Evolutionary conservation across 1,140 invertebrate genomes (phyloP).

Genomic region (Panagrolaimus sp.): DNA sequence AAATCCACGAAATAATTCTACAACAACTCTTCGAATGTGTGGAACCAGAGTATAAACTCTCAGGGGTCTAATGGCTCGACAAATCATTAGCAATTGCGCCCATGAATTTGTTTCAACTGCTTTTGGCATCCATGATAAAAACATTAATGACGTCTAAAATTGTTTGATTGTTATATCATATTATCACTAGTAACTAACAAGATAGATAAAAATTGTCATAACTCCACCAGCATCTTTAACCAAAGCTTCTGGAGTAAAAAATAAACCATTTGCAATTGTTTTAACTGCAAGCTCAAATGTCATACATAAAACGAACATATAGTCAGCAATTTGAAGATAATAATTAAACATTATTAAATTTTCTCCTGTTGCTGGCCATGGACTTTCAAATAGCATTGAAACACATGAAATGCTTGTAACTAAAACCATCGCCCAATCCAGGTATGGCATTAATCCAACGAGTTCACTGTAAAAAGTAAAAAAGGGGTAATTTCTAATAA

Average conservation of each 20-base stretch:
- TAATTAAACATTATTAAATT: conserved; percentile 56
- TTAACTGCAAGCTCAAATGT: conserved; percentile 89
- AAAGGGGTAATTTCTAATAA: too few relatives aligned
- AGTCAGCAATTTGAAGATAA: conserved; percentile 80
- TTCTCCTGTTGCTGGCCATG: conserved; percentile 56
- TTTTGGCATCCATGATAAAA: conserved; percentile 89
- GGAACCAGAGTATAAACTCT: conserved; percentile 95
- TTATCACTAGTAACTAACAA: conserved; percentile 66
- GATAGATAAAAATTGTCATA: conserved; percentile 92
- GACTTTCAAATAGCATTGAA: conserved; percentile 97
- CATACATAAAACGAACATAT: conserved; percentile 95
- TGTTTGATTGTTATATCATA: not conserved
- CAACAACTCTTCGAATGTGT: conserved; percentile 98
- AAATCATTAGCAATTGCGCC: conserved; percentile 88
- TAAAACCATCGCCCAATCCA: conserved; percentile 99
- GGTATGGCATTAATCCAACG: conserved; percentile 88
- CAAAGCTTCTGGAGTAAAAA: conserved; percentile 97
- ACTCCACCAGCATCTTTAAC: conserved; percentile 93
- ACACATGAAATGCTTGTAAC: conserved; percentile 92
- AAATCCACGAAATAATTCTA: conserved; percentile 94
- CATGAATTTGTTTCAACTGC: conserved; percentile 81
- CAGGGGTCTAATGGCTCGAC: conserved; percentile 87
- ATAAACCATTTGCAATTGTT: conserved; percentile 90
- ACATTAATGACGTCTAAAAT: conserved; percentile 77
- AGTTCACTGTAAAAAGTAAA: conserved; percentile 71